Percentiles rank a stretch among this genome's conserved stretches.
Conservation (phyloP, 2,797 vertebrate genomes). For the Smutsia temminckii region DNA sequence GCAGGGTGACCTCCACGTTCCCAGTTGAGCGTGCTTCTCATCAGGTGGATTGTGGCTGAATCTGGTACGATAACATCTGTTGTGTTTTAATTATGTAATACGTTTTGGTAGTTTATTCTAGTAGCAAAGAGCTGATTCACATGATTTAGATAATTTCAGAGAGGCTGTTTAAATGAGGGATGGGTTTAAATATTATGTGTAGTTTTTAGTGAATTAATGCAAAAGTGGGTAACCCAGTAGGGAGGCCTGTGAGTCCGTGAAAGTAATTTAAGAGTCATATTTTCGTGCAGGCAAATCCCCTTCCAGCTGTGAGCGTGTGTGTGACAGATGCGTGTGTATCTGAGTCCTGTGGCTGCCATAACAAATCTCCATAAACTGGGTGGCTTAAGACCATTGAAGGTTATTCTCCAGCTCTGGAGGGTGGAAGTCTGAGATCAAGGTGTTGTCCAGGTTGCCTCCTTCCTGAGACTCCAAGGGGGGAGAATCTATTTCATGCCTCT, state of each 20-base stretch:
- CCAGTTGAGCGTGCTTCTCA: rapidly evolving
- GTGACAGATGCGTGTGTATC: rapidly evolving
- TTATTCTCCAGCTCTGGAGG: background rate
- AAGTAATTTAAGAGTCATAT: background rate
- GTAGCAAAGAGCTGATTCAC: background rate
- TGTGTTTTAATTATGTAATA: too few species aligned
- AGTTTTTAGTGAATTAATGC: background rate
- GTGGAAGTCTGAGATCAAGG: rapidly evolving
- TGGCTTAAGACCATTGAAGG: background rate
- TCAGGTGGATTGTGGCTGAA: rapidly evolving
- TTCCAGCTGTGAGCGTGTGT: rapidly evolving
- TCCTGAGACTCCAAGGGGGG: too few species aligned
- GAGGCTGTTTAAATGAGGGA: background rate
- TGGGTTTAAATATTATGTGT: background rate
- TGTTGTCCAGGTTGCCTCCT: rapidly evolving
- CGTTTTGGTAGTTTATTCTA: background rate
- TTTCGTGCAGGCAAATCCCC: rapidly evolving
- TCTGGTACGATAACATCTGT: background rate
- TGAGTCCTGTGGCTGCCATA: background rate
- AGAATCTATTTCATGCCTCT: background rate
- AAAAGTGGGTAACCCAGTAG: background rate
- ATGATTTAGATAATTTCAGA: background rate
- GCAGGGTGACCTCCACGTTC: rapidly evolving
- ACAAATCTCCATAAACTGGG: rapidly evolving
- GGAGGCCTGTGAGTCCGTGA: background rate